Evolutionary conservation across 2,888 invertebrate genomes (phyloP).

Genomic region (Hyposoter dolosus): DNA sequence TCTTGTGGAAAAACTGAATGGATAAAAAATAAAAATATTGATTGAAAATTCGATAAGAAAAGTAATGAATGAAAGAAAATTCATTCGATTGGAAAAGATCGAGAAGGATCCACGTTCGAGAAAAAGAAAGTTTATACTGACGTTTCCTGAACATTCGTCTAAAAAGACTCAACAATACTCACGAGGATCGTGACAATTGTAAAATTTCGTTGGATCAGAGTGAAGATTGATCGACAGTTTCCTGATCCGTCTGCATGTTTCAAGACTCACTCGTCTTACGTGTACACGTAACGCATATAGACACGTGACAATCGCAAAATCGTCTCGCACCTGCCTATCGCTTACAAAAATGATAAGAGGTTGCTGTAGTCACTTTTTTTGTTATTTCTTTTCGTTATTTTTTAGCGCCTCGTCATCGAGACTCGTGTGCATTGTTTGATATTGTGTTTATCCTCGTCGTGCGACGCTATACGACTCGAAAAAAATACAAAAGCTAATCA

Average conservation of each 20-base stretch:
- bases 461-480: neutral
- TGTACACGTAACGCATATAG: neutral
- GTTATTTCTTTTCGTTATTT: neutral
- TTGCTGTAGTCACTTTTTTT: constrained; percentile 21
- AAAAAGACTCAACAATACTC: neutral
- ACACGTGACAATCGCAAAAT: constrained; percentile 40
- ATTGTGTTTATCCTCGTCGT: constrained; percentile 5
- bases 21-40: neutral
- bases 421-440: constrained; percentile 17
- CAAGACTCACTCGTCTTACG: constrained; percentile 7
- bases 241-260: constrained; percentile 19
- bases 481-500: neutral
- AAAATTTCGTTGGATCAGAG: neutral
- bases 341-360: constrained; percentile 55
- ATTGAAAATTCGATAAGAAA: neutral
- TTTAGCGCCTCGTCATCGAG: constrained; percentile 29
- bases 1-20: neutral
- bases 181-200: constrained; percentile 9
- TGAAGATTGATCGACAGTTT: constrained; percentile 34
- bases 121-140: neutral
- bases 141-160: constrained; percentile 7
- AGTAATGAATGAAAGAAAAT: neutral
- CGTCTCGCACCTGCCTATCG: constrained; percentile 58
- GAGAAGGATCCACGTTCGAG: neutral
- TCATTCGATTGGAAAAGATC: neutral